Percentiles rank a stretch among this genome's conserved stretches.
phyloP scores from a whole-genome alignment of 2,888 invertebrate genomes.

The Chymomyza procnemis region DNA sequence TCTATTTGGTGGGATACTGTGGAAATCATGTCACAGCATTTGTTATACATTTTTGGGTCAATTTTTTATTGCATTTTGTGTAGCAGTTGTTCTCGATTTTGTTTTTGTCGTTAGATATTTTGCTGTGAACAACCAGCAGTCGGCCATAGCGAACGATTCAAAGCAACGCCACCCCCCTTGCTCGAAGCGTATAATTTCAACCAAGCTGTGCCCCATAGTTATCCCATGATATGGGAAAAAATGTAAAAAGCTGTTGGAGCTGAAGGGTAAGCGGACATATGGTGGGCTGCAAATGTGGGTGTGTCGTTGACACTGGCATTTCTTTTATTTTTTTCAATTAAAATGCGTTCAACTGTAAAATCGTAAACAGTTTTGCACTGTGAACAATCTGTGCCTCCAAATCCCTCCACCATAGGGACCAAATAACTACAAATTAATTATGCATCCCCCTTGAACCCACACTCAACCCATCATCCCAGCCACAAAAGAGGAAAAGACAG shows the following conservation, averaged over 20 bases:
- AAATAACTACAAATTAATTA: conserved; percentile 67
- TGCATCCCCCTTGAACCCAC: conserved; percentile 41
- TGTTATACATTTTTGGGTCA: conserved; percentile 72
- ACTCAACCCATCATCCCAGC: background rate
- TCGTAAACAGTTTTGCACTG: conserved; percentile 60
- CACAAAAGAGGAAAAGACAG: background rate
- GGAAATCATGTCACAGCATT: conserved; percentile 72
- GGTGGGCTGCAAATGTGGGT: conserved; percentile 11
- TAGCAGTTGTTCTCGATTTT: background rate
- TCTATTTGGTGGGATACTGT: conserved; percentile 28
- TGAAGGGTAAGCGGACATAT: background rate
- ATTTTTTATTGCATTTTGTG: conserved; percentile 59
- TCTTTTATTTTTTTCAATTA: conserved; percentile 65
- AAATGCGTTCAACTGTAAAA: conserved; percentile 66
- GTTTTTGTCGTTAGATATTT: background rate
- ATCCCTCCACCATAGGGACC: conserved; percentile 12
- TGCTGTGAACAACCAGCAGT: conserved; percentile 3
- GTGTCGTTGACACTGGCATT: conserved; percentile 64
- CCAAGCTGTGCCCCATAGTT: background rate
- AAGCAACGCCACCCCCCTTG: background rate
- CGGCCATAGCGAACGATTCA: background rate
- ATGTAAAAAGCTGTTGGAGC: background rate
- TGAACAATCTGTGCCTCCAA: background rate
- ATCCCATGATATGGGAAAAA: background rate
- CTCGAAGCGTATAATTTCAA: background rate